Conservation (phyloP, 2,888 invertebrate species). For the Myathropa florea region DNA sequence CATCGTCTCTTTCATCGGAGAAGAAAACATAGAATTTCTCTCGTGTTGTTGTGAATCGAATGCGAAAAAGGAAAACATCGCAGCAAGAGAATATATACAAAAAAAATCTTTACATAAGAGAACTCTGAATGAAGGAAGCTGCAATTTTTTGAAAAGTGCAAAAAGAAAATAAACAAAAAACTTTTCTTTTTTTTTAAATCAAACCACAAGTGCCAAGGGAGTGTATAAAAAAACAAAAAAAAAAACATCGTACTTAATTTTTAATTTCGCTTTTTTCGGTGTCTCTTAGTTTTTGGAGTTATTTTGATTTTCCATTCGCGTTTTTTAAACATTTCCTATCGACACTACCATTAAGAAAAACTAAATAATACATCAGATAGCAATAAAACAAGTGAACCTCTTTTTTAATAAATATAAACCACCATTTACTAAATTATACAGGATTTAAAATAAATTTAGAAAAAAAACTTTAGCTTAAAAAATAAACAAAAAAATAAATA, state of each 20-base stretch:
- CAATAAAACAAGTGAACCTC: constrained; percentile 64
- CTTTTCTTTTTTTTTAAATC: constrained; percentile 4
- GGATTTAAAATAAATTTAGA: neutral
- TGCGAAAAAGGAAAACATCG: neutral
- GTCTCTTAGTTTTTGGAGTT: constrained; percentile 46
- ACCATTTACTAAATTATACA: constrained; percentile 42
- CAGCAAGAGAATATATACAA: neutral
- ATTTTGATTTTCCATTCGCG: constrained; percentile 36
- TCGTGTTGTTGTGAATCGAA: constrained; percentile 23
- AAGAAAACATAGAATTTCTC: constrained; percentile 28
- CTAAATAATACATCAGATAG: constrained; percentile 34
- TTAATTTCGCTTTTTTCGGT: constrained; percentile 11
- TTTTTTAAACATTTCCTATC: neutral
- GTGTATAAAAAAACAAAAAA: constrained; percentile 37
- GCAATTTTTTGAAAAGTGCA: neutral
- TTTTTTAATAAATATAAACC: constrained; percentile 33
- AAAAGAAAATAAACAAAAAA: neutral
- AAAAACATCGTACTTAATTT: neutral
- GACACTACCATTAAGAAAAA: constrained; percentile 37
- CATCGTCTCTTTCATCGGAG: constrained; percentile 31
- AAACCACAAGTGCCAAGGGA: constrained; percentile 69
- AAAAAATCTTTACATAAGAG: constrained; percentile 22
- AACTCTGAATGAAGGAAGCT: neutral
- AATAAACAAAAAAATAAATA: neutral
- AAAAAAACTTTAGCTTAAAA: neutral